Base-by-base conservation (phyloP, 2,113 vertebrate species). In the Spea multiplicata region DNA sequence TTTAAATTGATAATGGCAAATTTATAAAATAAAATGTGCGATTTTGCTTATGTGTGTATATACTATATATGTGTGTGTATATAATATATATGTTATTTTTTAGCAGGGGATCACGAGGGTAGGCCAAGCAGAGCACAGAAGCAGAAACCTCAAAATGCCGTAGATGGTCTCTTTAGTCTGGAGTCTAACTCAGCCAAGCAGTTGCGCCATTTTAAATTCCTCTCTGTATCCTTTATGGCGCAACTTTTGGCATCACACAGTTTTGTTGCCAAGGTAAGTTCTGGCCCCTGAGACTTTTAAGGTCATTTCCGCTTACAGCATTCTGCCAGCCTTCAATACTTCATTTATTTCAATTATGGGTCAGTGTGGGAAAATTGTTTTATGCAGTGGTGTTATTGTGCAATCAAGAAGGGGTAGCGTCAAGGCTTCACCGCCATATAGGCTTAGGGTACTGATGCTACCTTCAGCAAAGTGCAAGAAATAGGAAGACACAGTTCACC, bases 161-260 rank as follows among this genome's bases (percentile, higher is more conserved):
- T 88, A 81, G 90, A 91, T 0, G 88, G 93, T 72, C 86, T 99
- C 73, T 98, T 99, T 69, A 91, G 82, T 0, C 73, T 95, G 53
- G 94, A 96, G 1, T 75, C 88, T 52, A 94, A 98, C 84, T 94
- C 95, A 0, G 88, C 89, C 88, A 99, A 98, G 82, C 94, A 98
- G 53, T 92, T 99, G 16, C 87, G 96, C 8, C 97, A 99, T 82
- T 97, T 97, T 79, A 98, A 94, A 69, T 99, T 94, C 87, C 83
- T 99, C 66, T 93, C 92, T 0, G 90, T 97, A 70, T 97, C 95
- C 68, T 98, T 99, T 88, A 93, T 94, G 90, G 91, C 94, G 64
- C 95, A 96, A 65, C 94, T 98, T 75, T 84, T 99, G 13, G 90
- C 91, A 6, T 95, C 95, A 1, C 71, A 81, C 75, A 84, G 78